Conservation (phyloP, 2,113 vertebrate genomes). For the Puma concolor region DNA sequence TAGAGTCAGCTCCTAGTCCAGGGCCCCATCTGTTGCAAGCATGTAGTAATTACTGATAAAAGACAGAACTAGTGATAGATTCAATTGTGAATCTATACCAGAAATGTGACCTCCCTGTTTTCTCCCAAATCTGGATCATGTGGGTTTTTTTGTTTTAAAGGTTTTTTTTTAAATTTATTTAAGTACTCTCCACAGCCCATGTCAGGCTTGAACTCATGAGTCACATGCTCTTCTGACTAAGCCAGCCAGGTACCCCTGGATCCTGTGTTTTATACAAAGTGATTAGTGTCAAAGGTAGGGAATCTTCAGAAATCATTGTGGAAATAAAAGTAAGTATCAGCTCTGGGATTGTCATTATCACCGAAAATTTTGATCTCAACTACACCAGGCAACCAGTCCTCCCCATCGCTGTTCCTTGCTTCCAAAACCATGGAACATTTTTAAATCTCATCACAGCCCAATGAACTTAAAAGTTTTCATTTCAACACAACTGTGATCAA, state of each 20-base stretch:
- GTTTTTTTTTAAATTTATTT: too few species aligned
- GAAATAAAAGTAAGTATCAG: slow-evolving; percentile 80
- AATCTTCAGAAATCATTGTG: slow-evolving; percentile 70
- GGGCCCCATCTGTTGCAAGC: slow-evolving; percentile 80
- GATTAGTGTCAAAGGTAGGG: slow-evolving; percentile 68
- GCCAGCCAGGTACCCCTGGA: not conserved
- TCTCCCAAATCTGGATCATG: slow-evolving; percentile 80
- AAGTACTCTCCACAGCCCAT: too few species aligned
- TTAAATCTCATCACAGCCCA: slow-evolving; percentile 76
- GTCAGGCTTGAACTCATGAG: too few species aligned
- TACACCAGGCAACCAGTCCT: slow-evolving; percentile 65
- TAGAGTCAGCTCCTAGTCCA: slow-evolving; percentile 85
- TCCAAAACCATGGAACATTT: slow-evolving; percentile 73
- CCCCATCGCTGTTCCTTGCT: slow-evolving; percentile 70
- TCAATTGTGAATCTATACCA: slow-evolving; percentile 78
- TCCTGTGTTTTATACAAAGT: slow-evolving; percentile 83
- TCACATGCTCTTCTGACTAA: too few species aligned
- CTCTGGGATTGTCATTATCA: slow-evolving; percentile 80
- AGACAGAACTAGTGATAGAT: not conserved
- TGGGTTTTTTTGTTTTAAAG: slow-evolving; percentile 49
- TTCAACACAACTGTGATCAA: slow-evolving; percentile 74
- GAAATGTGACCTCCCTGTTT: slow-evolving; percentile 77
- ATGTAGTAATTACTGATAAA: slow-evolving; percentile 89
- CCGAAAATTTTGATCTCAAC: slow-evolving; percentile 78
- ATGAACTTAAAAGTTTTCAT: slow-evolving; percentile 58